These are phyloP conservation scores for Drosophila asahinai DNA, from an alignment of 1,140 invertebrate genomes.

Conservation along the genomic window DNA sequence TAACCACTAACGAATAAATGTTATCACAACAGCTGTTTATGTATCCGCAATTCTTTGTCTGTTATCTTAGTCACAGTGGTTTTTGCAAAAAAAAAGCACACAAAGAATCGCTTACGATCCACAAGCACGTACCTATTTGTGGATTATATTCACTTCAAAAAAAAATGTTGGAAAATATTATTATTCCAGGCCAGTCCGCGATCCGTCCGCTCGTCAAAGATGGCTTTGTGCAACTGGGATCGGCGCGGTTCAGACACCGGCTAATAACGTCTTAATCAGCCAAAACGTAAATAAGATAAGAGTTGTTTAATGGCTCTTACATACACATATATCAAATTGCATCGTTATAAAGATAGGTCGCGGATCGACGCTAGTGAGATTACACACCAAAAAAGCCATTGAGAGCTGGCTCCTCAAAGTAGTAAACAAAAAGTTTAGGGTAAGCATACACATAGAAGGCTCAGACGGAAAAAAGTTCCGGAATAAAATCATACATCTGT, in stretches of 20 bases:
- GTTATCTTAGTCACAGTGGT: background rate
- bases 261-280: background rate
- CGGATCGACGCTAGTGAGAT: slow-evolving; percentile 1
- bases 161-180: too few species aligned
- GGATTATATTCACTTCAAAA: background rate
- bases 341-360: slow-evolving; percentile 11
- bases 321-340: background rate
- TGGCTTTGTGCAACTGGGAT: background rate
- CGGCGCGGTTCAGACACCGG: background rate
- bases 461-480: background rate
- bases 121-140: background rate
- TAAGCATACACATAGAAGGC: background rate
- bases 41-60: background rate
- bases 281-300: slow-evolving; percentile 8
- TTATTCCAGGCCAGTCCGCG: background rate
- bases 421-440: background rate
- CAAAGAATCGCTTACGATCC: background rate
- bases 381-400: background rate
- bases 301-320: background rate
- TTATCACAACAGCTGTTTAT: background rate
- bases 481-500: background rate
- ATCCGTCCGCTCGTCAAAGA: background rate
- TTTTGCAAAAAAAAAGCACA: background rate
- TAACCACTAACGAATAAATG: background rate
- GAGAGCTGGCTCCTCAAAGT: background rate